Base-by-base conservation (phyloP, 2,797 vertebrate genomes). In the Luscinia megarhynchos region DNA sequence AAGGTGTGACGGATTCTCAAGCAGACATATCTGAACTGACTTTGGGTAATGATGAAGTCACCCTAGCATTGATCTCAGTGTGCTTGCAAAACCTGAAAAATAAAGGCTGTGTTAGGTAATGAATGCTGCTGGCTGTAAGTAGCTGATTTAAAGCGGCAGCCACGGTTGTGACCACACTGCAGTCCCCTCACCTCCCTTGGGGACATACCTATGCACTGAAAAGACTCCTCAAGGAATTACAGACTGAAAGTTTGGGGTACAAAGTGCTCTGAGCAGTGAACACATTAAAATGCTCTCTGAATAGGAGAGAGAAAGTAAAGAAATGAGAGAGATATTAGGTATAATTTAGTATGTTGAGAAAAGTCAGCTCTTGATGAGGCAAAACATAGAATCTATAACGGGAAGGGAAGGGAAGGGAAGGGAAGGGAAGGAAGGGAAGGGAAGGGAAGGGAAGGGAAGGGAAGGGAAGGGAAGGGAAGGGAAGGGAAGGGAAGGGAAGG, bases 101-200 rank as follows among this genome's bases (percentile, higher is more conserved):
- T 22, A 48, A 53, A 29, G 7, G 10, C 58, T 58, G 18, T 0
- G 0, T 57, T 38, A 59, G 26, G 22, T 58, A 58, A 27, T 50
- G 38, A 63, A n/a, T 18, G 53, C 34, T 68, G 23, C 13, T 84
- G 66, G 86, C 41, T 84, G 6, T 30, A 48, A 10, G 45, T 7
- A 36, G 55, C 63, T 69, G 36, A 55, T 80, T 27, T 51, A 79
- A 83, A 89, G 61, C 22, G 46, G 14, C n/a, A 41, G 50, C 45
- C 55, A 19, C 6, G 1, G 30, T 13, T 18, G 3, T 10, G 12
- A 14, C 45, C 30, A 13, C 34, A 53, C 16, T 40, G 24, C 50
- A 57, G 34, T 26, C 43, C 29, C 10, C 38, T 45, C 29, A 27
- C 30, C 15, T 89, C 57, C 34, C 21, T 0, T 6, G 23, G 19